Percentiles rank a stretch among this genome's conserved stretches.
Evolutionary conservation across 2,113 vertebrate species (phyloP).

Genomic region (Siphamia tubifer): DNA sequence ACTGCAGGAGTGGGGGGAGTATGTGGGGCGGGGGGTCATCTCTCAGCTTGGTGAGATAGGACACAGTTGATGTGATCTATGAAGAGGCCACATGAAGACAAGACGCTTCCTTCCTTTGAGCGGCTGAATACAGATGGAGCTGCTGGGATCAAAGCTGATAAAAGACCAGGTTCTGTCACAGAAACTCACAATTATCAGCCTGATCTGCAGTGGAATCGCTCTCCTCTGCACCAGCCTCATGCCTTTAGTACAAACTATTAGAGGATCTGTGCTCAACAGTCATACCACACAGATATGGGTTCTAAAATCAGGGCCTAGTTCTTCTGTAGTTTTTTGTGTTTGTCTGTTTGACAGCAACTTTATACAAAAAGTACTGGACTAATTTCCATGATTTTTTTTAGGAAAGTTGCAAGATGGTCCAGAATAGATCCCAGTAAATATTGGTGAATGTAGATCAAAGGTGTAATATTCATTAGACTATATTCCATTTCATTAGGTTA

Average conservation of each 20-base stretch:
- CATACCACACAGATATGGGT: background rate
- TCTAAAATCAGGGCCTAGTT: too few species aligned
- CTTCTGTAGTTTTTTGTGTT: too few species aligned
- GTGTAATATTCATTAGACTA: too few species aligned
- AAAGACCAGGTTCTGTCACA: conserved; percentile 1
- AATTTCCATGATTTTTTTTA: too few species aligned
- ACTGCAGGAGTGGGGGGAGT: too few species aligned
- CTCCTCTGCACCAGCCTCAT: conserved; percentile 1
- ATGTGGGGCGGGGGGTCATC: background rate
- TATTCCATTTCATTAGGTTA: too few species aligned
- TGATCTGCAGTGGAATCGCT: conserved; percentile 23
- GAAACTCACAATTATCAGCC: conserved; percentile 22
- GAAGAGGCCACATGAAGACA: background rate
- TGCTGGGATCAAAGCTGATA: conserved; percentile 28
- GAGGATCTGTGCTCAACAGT: background rate
- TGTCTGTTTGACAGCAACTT: too few species aligned
- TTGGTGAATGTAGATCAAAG: too few species aligned
- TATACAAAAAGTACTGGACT: too few species aligned
- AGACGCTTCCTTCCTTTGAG: conserved; percentile 12
- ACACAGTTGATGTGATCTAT: conserved; percentile 33
- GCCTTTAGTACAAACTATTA: conserved; percentile 1
- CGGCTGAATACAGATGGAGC: conserved; percentile 11
- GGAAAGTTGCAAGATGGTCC: too few species aligned
- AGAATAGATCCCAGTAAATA: too few species aligned
- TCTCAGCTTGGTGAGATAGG: background rate